Evolutionary conservation across 2,113 vertebrate species (phyloP).

Genomic region (Xerus inauris): DNA sequence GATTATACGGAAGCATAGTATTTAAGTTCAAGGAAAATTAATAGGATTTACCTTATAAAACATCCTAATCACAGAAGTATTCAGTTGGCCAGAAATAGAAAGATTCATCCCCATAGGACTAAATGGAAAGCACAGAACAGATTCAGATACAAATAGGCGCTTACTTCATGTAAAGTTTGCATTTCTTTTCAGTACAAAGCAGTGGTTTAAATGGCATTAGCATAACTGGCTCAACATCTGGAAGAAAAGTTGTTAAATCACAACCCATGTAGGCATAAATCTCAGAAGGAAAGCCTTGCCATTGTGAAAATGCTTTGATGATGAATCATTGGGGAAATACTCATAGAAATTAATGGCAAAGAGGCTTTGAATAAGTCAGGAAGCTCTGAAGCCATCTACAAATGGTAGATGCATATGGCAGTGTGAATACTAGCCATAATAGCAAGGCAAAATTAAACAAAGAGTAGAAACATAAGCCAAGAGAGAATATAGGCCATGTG

Average conservation of each 20-base stretch:
- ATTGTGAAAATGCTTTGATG: neutral
- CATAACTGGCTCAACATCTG: neutral
- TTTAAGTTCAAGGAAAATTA: neutral
- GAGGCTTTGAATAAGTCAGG: neutral
- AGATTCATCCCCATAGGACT: neutral
- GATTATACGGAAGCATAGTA: neutral
- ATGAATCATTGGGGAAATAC: neutral
- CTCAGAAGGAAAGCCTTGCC: neutral
- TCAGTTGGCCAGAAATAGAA: neutral
- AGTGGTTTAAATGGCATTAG: neutral
- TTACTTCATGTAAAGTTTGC: neutral
- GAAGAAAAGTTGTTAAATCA: neutral
- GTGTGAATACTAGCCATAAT: neutral
- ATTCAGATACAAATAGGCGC: neutral
- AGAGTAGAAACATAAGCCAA: neutral
- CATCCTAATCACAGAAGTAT: neutral
- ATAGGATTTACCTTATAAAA: neutral
- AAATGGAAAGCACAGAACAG: neutral
- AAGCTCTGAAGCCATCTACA: neutral
- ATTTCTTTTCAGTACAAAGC: neutral
- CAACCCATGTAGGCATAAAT: neutral
- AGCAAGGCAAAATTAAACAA: neutral
- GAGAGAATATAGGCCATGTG: neutral
- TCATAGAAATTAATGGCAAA: neutral
- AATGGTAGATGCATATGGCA: neutral